Evolutionary conservation across 2,113 vertebrate genomes (phyloP).

Genomic region (Ascaphus truei): DNA sequence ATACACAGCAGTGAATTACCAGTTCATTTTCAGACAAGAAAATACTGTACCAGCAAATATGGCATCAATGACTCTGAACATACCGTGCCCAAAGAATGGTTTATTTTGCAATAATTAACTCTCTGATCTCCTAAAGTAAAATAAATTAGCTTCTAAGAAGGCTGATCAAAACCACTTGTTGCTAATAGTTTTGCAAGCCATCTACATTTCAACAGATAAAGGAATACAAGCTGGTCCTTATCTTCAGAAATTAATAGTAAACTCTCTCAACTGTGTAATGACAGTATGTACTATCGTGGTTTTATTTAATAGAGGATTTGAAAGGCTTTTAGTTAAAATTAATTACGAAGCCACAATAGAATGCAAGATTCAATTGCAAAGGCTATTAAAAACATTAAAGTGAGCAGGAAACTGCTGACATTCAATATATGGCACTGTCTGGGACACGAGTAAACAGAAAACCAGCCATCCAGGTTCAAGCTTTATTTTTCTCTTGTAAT

Average conservation of each 20-base stretch:
- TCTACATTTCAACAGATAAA: slow-evolving; percentile 12
- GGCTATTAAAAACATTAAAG: not conserved
- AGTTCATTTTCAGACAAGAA: no score
- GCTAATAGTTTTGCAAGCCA: not conserved
- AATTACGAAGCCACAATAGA: slow-evolving; percentile 1
- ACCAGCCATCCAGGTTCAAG: no score
- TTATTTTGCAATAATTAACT: slow-evolving; percentile 2
- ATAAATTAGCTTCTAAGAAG: not conserved
- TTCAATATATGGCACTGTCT: no score
- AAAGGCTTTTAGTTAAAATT: slow-evolving; percentile 14
- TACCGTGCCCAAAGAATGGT: not conserved
- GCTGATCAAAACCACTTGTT: not conserved
- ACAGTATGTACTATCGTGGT: slow-evolving; percentile 8
- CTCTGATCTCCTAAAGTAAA: not conserved
- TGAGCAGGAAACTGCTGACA: no score
- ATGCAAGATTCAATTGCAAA: not conserved
- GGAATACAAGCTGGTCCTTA: not conserved
- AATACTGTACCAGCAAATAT: no score
- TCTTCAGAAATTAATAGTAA: slow-evolving; percentile 19
- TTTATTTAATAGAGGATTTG: slow-evolving; percentile 2
- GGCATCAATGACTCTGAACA: no score
- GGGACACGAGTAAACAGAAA: no score
- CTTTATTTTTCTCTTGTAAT: no score
- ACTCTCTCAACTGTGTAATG: slow-evolving; percentile 4
- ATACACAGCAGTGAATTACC: no score